Evolutionary conservation across 1,140 invertebrate species (phyloP), one percentile per base, ranked within the genome.

Genomic region (Ruditapes philippinarum): DNA sequence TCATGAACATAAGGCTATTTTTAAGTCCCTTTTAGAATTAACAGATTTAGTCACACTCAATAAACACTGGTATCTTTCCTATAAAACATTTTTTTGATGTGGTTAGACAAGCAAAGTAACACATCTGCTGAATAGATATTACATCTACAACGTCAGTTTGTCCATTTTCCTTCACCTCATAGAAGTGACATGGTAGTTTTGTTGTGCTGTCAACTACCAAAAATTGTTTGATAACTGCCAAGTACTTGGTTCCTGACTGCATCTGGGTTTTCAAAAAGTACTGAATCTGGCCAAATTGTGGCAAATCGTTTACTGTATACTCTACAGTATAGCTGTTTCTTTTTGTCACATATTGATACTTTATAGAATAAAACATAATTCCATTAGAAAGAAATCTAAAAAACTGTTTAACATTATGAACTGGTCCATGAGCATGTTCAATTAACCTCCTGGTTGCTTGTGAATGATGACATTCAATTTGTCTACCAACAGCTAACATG

Each of bases 251-350:
- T 7, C 17, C 1, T 14, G 40, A n/a, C 14, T n/a, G 9, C 40
- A 14, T 74, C 9, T 74, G 12, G 9, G 25, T 25, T 25, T 38
- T 38, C 12, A 74, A 36, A 38, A 74, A 42, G 19, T 40, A 36
- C 70, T 14, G 19, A 40, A 38, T 74, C n/a, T 74, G 36, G 36
- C 17, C 36, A 25, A 38, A 14, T 0, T 38, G 19, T 38, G 40
- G 40, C 25, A 40, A 12, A 19, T 31, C 0, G 3, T 40, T 17
- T n/a, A 38, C 9, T n/a, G 17, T 17, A 74, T 36, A 74, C 22
- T 74, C 70, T 74, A 42, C 40, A 19, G 40, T 60, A 36, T 74
- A 74, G 7, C 33, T 74, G 25, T 74, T 74, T 36, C 70, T 74
- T 19, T 36, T 74, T 74, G 40, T 74, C 17, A 25, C 70, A 74